phyloP scores from a whole-genome alignment of 1,140 invertebrate genomes.

The Eupeodes corollae region DNA sequence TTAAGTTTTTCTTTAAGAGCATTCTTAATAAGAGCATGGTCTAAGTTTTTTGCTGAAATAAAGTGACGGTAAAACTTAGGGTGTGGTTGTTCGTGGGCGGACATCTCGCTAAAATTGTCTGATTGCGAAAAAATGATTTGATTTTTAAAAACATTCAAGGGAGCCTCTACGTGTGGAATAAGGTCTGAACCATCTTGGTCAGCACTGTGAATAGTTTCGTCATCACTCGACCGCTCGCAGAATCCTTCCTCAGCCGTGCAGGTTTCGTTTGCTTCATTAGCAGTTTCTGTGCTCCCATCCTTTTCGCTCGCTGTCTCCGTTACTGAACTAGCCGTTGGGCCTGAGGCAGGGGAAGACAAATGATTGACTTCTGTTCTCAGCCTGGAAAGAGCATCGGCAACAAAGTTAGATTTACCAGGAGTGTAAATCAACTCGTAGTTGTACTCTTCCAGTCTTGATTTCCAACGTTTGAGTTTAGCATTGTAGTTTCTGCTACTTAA shows the following conservation, averaged over 20 bases:
- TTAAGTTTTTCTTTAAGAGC: background rate
- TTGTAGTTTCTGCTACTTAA: too few relatives aligned
- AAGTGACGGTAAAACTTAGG: background rate
- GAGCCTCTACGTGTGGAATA: conserved; percentile 4
- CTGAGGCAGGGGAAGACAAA: too few relatives aligned
- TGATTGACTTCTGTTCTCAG: too few relatives aligned
- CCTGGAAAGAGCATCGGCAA: conserved; percentile 1
- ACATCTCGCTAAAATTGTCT: too few relatives aligned
- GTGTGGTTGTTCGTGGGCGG: conserved; percentile 3
- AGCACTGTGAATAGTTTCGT: too few relatives aligned
- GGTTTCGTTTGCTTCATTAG: too few relatives aligned
- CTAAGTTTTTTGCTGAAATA: background rate
- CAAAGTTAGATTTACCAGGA: background rate
- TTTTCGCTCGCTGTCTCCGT: too few relatives aligned
- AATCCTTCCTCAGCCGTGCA: too few relatives aligned
- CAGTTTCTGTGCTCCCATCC: too few relatives aligned
- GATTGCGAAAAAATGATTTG: conserved; percentile 2
- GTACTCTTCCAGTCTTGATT: conserved; percentile 5
- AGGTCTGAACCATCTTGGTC: conserved; percentile 3
- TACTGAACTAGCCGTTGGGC: too few relatives aligned
- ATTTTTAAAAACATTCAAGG: conserved; percentile 3
- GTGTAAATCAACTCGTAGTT: too few relatives aligned
- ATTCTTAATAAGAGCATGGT: background rate
- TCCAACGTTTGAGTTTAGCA: conserved; percentile 8
- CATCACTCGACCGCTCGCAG: too few relatives aligned